Evolutionary conservation across 2,113 vertebrate genomes (phyloP), one percentile per base, ranked within the genome.

Genomic region (Zeus faber): DNA sequence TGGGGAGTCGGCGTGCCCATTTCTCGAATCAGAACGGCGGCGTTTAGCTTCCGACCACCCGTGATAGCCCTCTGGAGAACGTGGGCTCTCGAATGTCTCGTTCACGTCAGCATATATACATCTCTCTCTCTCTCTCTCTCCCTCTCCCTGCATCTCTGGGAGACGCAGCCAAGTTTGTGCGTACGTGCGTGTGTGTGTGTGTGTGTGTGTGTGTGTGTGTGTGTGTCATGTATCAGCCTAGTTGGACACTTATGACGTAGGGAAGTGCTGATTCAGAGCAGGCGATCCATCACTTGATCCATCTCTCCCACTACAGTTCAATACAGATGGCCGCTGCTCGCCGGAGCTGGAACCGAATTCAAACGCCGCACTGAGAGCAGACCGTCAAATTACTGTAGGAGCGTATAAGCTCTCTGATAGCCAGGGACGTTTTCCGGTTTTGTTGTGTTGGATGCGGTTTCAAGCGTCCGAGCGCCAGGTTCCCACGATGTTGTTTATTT

Each of bases 231-330:
- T 29, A 76, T 77, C 43, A 54, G 33, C 66, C 44, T 40, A 24
- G 22, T 47, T 43, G 39, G 62, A 65, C 27, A 62, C 53, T 56
- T 54, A 54, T 25, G 46, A 51, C 41, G 51, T 11, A 9, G 2
- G 29, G 39, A 83, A 76, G 49, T 65, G 72, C 75, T 79, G 65
- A 70, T 52, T 77, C 17, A n/a, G 45, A 56, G 46, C 40, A 45
- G 43, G 60, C 49, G 55, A 73, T 75, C 74, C 46, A 76, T 77
- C 60, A 73, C 72, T 59, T 45, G 53, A 58, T 48, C 26, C 9
- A 43, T 49, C 68, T 73, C 20, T 55, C 22, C 53, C 23, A 24
- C 22, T 57, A 45, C 13, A 68, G 49, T 67, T 63, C 35, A 58
- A 40, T 58, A 37, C 26, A 10, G 39, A 11, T 6, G 21, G 29